phyloP scores from a whole-genome alignment of 35 echinoderm and acorn worm genomes.

The Amphiura filiformis region DNA sequence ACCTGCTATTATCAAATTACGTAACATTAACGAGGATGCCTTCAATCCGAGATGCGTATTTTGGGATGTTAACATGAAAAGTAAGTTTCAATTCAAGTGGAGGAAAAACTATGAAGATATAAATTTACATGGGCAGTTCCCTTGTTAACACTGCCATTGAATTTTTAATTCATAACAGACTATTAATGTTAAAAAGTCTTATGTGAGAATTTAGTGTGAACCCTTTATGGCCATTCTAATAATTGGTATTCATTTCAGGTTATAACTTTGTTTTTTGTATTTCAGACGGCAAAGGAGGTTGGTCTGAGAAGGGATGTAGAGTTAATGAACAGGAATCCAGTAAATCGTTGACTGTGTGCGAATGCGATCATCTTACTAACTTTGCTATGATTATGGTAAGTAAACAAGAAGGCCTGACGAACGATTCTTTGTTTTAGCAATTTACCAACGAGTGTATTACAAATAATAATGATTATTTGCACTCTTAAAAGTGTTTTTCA shows the following conservation, averaged over 20 bases:
- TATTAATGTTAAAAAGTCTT: no score
- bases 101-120: neutral
- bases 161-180: no score
- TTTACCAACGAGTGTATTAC: neutral
- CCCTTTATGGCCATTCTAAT: no score
- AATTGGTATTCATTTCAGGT: no score
- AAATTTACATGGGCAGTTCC: neutral
- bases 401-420: neutral
- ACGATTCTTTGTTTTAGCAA: neutral
- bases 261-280: no score
- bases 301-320: conserved; percentile 36
- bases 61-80: conserved; percentile 23
- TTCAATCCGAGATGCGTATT: conserved; percentile 59
- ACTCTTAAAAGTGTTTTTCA: neutral
- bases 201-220: no score
- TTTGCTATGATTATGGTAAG: conserved; percentile 76
- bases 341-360: conserved; percentile 18
- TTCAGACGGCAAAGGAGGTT: conserved; percentile 32
- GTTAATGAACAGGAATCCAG: neutral
- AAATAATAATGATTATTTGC: neutral
- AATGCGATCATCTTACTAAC: conserved; percentile 72
- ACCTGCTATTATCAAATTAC: conserved; percentile 20
- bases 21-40: conserved; percentile 25
- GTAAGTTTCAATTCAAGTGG: no score
- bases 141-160: no score